Evolutionary conservation across 2,113 vertebrate genomes (phyloP), one percentile per base, ranked within the genome.

Genomic region (Canis aureus): DNA sequence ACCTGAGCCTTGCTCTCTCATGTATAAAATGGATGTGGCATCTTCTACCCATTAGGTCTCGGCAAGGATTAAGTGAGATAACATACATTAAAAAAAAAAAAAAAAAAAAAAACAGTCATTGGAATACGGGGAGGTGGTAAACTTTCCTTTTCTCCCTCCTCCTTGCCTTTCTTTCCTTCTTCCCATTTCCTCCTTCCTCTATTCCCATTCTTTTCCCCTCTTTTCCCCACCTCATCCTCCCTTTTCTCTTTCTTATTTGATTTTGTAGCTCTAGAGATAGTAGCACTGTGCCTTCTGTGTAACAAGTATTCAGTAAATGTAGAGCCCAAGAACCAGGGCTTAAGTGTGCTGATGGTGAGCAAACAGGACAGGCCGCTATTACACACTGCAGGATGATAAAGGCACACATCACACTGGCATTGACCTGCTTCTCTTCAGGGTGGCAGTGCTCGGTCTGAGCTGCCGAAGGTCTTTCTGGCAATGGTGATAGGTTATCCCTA

Each of bases 261-360:
- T 38, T 85, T 25, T 91, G 62, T 27, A 49, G 60, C 25, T 67
- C 13, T 23, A n/a, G 59, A 86, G 8, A 74, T 3, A 17, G 22
- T 2, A 66, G 22, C 23, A 19, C 5, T 9, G 57, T 29, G 19
- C 8, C 25, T 78, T 83, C 6, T 8, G 5, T 2, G 19, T 8
- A 38, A 27, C 38, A 32, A 3, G 23, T n/a, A 73, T 22, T 80
- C 57, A 55, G 0, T 4, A 11, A 38, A 51, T 11, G 35, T 32
- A 59, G 17, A 25, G 27, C 0, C 9, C 20, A 17, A 16, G 8
- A 17, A 8, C 11, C 25, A 32, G 6, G 23, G 43, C 12, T 19
- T 19, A 2, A 15, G 22, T 1, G 19, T 66, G 51, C 19, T 4
- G 5, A 0, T 1, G 3, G 1, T 12, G 29, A 81, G 27, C n/a